phyloP scores from a whole-genome alignment of 2,113 vertebrate species.

The Sus scrofa region T2T-Sscrofa CM000817.6:117863001-117863500 shows the following conservation, averaged over 20 bases:
- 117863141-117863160: neutral
- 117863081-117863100: neutral
- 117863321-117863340: neutral
- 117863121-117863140: neutral
- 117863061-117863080: neutral
- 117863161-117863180: neutral
- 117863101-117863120: neutral
- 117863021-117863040: neutral
- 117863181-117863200: neutral
- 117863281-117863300: neutral
- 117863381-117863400: neutral
- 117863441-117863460: neutral
- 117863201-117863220: neutral
- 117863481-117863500: neutral
- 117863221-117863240: neutral
- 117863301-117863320: neutral
- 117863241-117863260: neutral
- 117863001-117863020: neutral
- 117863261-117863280: neutral
- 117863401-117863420: neutral
- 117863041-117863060: neutral
- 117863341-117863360: neutral
- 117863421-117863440: neutral
- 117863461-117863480: neutral
- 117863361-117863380: neutral